Evolutionary conservation across 1,140 invertebrate genomes (phyloP), one percentile per base, ranked within the genome.

Genomic region (Prorops nasuta): DNA sequence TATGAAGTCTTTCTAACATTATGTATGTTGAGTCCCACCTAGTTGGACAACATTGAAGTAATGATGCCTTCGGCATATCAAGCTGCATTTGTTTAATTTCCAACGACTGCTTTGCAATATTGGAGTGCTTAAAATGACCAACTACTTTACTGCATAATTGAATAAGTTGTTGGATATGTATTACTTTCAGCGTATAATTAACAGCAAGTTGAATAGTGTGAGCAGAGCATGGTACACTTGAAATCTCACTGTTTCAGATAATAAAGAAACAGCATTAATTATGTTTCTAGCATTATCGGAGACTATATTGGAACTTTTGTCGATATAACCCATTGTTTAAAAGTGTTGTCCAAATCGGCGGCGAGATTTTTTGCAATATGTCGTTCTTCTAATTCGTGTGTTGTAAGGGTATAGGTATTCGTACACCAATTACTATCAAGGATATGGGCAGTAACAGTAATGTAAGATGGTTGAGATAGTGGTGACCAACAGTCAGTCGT

Each of bases 91-190:
- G 54, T 49, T 60, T 57, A 4, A 47, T n/a, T 14, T 16, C 10
- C n/a, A 60, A 44, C 3, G 44, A 45, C 1, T 39, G 3, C 2
- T 14, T 31, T 7, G 58, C 53, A 3, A 56, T 1, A 14, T 24
- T 56, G 0, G 54, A 60, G 15, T 54, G 51, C 16, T 54, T 50
- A 37, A 60, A 60, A 38, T 60, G 53, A n/a, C 38, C 49, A 1
- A 56, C 53, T n/a, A 60, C 15, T 52, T 51, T 60, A 18, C 21
- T 12, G 10, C 9, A 14, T 45, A 49, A 46, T 3, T 9, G 14
- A 0, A 46, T 2, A 28, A 56, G 1, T 3, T 10, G 22, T 3
- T n/a, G 3, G 2, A 16, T 19, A 36, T n/a, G 3, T 3, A 36
- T 34, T 16, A 16, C 21, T 17, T 50, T 43, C 10, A 50, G 22